These are phyloP conservation scores for Emydura subglobosa DNA, from an alignment of 2,113 vertebrate genomes.

Conservation along the genomic window DNA sequence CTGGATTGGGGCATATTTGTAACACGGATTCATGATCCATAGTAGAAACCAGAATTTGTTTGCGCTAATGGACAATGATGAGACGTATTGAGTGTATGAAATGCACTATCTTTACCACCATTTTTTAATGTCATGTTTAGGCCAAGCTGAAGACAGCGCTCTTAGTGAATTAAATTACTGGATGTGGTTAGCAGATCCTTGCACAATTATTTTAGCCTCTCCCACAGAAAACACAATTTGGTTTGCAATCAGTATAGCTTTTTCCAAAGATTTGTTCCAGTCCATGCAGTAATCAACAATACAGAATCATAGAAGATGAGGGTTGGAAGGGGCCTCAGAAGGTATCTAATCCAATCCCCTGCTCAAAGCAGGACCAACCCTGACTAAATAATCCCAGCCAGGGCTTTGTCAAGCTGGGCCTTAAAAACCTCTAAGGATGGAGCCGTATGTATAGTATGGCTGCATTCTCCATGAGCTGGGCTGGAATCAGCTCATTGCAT, in stretches of 20 bases:
- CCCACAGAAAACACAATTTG: not conserved
- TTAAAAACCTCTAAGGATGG: no score
- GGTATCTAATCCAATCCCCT: no score
- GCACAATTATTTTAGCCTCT: not conserved
- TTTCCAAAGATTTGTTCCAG: not conserved
- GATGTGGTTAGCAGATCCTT: not conserved
- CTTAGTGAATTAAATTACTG: not conserved
- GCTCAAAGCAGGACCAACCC: no score
- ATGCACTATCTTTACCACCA: not conserved
- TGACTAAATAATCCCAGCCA: no score
- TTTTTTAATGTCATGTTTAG: not conserved
- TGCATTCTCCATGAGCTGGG: not conserved
- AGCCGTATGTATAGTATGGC: not conserved
- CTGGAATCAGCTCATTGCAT: not conserved
- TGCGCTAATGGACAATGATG: not conserved
- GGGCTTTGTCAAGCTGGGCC: no score
- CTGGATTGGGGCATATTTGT: not conserved
- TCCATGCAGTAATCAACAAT: not conserved
- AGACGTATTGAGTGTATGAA: not conserved
- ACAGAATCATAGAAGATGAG: no score
- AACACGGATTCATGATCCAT: not conserved
- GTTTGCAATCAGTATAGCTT: not conserved
- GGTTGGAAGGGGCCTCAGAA: no score
- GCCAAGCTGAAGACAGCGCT: not conserved
- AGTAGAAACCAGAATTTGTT: not conserved